Percentiles rank a stretch among this genome's conserved stretches.
These are phyloP conservation scores for Macropis europaea DNA, from an alignment of 2,888 invertebrate genomes.

Conservation along the genomic window DNA sequence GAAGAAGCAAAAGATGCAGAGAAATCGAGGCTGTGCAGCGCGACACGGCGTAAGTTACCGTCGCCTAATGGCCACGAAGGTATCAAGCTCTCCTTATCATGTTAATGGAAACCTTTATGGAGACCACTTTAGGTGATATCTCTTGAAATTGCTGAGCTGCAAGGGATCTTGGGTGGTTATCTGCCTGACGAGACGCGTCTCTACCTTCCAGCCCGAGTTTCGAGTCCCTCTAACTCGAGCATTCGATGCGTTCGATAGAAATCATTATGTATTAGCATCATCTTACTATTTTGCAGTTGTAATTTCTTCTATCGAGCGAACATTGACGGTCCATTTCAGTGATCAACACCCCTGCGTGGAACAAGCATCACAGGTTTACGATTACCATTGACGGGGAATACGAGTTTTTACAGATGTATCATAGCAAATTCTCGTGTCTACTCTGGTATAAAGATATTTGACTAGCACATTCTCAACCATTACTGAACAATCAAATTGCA, in stretches of 20 bases:
- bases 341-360: too few relatives aligned
- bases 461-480: too few relatives aligned
- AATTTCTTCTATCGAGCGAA: too few relatives aligned
- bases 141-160: constrained; percentile 40
- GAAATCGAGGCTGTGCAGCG: constrained; percentile 34
- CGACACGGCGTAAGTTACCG: constrained; percentile 37
- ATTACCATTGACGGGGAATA: too few relatives aligned
- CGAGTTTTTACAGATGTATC: too few relatives aligned
- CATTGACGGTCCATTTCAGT: too few relatives aligned
- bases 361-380: too few relatives aligned
- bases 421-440: too few relatives aligned
- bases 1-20: constrained; percentile 8
- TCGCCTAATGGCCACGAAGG: constrained; percentile 52
- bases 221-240: constrained; percentile 9
- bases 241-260: neutral
- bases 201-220: neutral
- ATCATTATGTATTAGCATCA: neutral
- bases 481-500: too few relatives aligned
- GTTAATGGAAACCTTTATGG: constrained; percentile 68
- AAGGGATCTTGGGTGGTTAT: constrained; percentile 63
- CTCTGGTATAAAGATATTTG: too few relatives aligned
- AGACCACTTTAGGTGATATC: constrained; percentile 64
- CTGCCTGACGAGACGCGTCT: constrained; percentile 34
- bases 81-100: constrained; percentile 60
- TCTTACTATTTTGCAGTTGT: too few relatives aligned